Evolutionary conservation across 1,140 invertebrate genomes (phyloP), one percentile per base, ranked within the genome.

Genomic region (Cydia amplana): DNA sequence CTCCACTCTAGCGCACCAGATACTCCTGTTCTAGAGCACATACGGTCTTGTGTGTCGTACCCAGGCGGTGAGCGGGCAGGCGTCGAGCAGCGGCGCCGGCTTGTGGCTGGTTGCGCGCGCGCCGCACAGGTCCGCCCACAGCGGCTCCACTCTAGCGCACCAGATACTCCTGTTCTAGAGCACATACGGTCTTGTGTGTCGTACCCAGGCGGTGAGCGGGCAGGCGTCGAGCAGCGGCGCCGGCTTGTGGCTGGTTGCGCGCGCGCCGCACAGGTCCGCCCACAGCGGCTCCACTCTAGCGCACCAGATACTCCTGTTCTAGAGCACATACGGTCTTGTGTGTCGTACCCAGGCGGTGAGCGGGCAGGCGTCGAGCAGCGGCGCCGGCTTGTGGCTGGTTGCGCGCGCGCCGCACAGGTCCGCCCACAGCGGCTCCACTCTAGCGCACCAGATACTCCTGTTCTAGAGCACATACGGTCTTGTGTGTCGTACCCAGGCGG

Each of bases 241-340:
- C 0, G 97, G 95, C 81, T 96, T 95, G 82, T 95, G 95, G 46
- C 94, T 94, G 20, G 96, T 95, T 1, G 96, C 96, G 55, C 95
- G 91, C n/a, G 96, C 96, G 1, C 96, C 96, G 76, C 95, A 94
- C 90, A 99, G 99, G 90, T 99, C 98, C 6, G 96, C 96, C 97
- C 98, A 99, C 46, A 98, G 94, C 0, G 98, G 98, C 88, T 99
- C 98, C 23, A 97, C 93, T 82, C 95, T 95, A 16, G 97, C 94
- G 86, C 96, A 97, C 98, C 98, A 98, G 9, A 99, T 95, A 84
- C 97, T 95, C n/a, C n/a, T n/a, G n/a, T n/a, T n/a, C n/a, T n/a
- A n/a, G n/a, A n/a, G n/a, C 2, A 32, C 32, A 0, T 95, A 95
- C 96, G 98, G 5, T 5, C 16, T 1, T 55, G 51, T 18, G 5